These are phyloP conservation scores for Turnix velox DNA, from an alignment of 2,113 vertebrate genomes.

Conservation along the genomic window DNA sequence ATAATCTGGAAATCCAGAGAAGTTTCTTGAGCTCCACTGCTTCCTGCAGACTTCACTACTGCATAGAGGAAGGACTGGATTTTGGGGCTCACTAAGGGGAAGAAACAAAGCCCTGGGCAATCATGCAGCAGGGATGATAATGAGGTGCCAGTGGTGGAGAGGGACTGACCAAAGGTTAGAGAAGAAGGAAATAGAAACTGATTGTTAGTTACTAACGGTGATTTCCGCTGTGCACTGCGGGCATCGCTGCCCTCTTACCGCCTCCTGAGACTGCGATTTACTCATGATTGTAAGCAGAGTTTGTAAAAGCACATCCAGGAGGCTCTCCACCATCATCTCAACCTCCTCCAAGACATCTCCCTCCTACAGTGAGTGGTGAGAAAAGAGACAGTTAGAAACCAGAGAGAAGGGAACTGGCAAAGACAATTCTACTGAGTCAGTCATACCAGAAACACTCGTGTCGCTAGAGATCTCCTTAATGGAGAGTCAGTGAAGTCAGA, in stretches of 20 bases:
- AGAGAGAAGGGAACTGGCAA: neutral
- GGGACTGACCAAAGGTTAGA: slow-evolving; percentile 64
- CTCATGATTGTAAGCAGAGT: slow-evolving; percentile 96
- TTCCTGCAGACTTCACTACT: neutral
- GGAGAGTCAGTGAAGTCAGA: neutral
- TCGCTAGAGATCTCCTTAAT: neutral
- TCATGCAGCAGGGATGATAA: slow-evolving; percentile 58
- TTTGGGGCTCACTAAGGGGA: neutral
- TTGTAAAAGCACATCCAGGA: slow-evolving; percentile 98
- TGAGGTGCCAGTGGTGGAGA: slow-evolving; percentile 55
- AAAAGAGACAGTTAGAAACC: slow-evolving; percentile 53
- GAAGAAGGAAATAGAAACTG: slow-evolving; percentile 80
- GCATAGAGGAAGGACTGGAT: neutral
- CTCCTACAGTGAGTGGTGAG: slow-evolving; percentile 78
- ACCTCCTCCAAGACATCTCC: slow-evolving; percentile 94
- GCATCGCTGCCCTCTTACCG: slow-evolving; percentile 99
- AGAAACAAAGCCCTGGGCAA: slow-evolving; percentile 23
- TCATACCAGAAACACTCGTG: neutral
- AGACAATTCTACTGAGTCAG: neutral
- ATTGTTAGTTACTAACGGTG: slow-evolving; percentile 99
- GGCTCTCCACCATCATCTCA: slow-evolving; percentile 99
- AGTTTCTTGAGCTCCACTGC: neutral
- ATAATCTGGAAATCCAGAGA: neutral
- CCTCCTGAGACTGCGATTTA: slow-evolving; percentile 98
- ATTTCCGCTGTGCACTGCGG: slow-evolving; percentile 99